Evolutionary conservation across 2,113 vertebrate genomes (phyloP).

Genomic region (Prietella phreatophila): DNA sequence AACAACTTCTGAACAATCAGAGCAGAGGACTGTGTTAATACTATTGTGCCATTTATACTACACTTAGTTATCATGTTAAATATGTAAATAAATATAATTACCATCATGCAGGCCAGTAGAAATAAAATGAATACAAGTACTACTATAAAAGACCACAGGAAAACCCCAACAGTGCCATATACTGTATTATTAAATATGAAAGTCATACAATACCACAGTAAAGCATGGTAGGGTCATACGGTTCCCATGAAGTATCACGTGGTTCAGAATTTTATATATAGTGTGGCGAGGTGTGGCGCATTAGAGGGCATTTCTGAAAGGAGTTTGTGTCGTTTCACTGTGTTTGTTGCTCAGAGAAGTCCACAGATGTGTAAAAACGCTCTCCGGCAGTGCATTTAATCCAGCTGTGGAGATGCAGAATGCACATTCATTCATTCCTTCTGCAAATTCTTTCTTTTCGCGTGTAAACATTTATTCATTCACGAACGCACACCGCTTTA

Average conservation of each 20-base stretch:
- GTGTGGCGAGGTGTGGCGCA: background rate
- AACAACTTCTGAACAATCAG: background rate
- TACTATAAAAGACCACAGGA: background rate
- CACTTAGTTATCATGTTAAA: background rate
- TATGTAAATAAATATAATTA: background rate
- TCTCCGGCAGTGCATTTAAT: background rate
- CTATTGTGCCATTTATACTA: background rate
- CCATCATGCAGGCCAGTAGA: background rate
- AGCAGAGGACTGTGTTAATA: background rate
- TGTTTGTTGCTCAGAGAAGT: background rate
- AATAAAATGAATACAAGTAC: background rate
- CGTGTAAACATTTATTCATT: constrained; percentile 4
- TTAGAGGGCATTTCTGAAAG: background rate
- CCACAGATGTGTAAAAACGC: background rate
- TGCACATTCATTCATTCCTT: background rate
- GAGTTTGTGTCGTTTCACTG: background rate
- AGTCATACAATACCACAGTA: background rate
- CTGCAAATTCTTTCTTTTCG: background rate
- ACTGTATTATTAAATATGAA: background rate
- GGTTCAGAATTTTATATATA: background rate
- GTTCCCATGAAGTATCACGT: background rate
- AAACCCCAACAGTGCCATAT: background rate
- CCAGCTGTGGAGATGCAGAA: background rate
- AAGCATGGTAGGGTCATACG: background rate
- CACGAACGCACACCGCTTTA: background rate